A percentile compares a stretch with the other conserved stretches of the same genome.
Conservation (phyloP, 2,797 vertebrate species). For the Eupleurogrammus muticus region DNA sequence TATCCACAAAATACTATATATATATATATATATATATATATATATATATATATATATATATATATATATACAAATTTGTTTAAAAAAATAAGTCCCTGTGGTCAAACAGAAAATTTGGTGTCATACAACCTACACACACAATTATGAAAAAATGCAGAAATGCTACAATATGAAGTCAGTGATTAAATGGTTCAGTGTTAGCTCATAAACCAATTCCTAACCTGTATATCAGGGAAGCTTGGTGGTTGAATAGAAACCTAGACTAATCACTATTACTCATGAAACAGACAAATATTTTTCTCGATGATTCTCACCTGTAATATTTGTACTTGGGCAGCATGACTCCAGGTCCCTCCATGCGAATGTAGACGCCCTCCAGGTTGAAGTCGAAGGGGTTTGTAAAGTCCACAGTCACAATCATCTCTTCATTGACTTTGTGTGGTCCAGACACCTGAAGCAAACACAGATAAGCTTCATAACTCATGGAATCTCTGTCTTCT, state of each 20-base stretch:
- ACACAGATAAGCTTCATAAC: not conserved
- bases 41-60: no score
- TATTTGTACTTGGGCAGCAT: conserved; percentile 80
- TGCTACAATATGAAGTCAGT: not conserved
- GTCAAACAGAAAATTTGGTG: not conserved
- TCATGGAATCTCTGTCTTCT: no score
- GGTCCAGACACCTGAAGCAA: conserved; percentile 82
- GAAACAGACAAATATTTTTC: not conserved
- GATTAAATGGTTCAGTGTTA: not conserved
- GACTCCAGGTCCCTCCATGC: conserved; percentile 91
- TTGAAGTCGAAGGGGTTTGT: conserved; percentile 89
- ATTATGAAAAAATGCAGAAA: not conserved
- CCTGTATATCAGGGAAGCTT: not conserved
- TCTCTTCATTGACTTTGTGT: conserved; percentile 82
- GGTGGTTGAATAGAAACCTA: no score
- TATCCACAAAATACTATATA: no score
- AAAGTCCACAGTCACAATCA: conserved; percentile 88
- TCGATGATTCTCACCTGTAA: conserved; percentile 84
- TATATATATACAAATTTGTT: not conserved
- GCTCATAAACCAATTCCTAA: not conserved
- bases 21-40: no score
- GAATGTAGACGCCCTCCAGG: conserved; percentile 85
- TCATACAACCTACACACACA: not conserved
- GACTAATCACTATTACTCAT: not conserved
- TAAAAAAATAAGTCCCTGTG: not conserved